Conservation (phyloP, 2,888 invertebrate genomes). For the Periphyllus acericola region DNA sequence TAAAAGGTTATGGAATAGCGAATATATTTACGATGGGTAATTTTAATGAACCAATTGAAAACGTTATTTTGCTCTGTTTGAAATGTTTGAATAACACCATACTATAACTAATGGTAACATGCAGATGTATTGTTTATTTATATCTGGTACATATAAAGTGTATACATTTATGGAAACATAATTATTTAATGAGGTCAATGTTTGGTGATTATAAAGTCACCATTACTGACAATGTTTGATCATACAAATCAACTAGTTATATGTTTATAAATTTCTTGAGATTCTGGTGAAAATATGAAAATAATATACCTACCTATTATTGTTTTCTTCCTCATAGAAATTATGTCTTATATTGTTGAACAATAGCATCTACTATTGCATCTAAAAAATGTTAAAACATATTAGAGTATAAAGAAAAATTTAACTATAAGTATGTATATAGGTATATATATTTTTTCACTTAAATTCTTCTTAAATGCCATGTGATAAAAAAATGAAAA, state of each 20-base stretch:
- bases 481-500: background rate
- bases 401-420: background rate
- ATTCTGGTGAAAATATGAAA: background rate
- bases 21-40: background rate
- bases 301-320: background rate
- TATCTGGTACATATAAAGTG: background rate
- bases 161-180: too few relatives aligned
- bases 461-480: background rate
- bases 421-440: background rate
- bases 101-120: background rate
- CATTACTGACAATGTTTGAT: background rate
- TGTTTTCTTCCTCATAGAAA: background rate
- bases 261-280: background rate
- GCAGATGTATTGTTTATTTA: slow-evolving; percentile 2
- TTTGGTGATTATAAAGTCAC: background rate
- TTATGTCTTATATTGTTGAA: background rate
- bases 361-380: background rate
- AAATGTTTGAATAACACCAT: background rate
- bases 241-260: background rate
- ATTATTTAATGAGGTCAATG: background rate
- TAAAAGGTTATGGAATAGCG: background rate
- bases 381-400: background rate
- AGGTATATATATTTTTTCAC: background rate
- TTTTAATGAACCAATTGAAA: background rate
- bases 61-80: background rate